Evolutionary conservation across 1,140 invertebrate species (phyloP).

Genomic region (Sinella curviseta): DNA sequence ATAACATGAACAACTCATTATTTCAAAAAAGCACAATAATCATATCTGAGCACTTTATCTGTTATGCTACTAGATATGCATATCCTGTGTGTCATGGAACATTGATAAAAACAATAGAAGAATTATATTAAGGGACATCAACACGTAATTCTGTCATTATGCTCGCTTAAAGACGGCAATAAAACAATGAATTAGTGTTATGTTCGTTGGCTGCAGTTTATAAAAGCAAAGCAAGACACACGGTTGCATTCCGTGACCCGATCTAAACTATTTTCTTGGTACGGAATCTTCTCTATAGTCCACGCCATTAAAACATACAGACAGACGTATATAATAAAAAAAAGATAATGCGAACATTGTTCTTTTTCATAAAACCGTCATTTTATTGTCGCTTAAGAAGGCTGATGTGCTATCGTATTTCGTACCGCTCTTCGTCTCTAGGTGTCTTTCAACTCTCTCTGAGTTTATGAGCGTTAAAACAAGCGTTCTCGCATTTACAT

Average conservation of each 20-base stretch:
- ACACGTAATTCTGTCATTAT: background rate
- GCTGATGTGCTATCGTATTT: no score
- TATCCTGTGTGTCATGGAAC: background rate
- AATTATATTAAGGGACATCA: background rate
- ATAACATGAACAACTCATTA: no score
- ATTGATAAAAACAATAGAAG: background rate
- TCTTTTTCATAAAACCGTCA: background rate
- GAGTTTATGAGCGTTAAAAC: no score
- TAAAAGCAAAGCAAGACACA: background rate
- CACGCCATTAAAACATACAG: background rate
- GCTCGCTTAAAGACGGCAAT: background rate
- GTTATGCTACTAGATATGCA: background rate
- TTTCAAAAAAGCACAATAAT: no score
- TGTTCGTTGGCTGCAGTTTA: background rate
- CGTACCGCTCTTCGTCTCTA: no score
- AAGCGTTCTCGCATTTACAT: no score
- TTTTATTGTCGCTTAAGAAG: background rate
- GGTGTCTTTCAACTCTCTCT: no score
- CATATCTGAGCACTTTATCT: background rate
- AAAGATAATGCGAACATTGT: background rate
- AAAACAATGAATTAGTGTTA: slow-evolving; percentile 16
- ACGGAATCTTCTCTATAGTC: background rate
- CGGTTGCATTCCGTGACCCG: background rate
- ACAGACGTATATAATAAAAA: no score
- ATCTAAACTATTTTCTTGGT: background rate